Percentiles rank a stretch among this genome's conserved stretches.
Evolutionary conservation across 2,113 vertebrate species (phyloP).

Genomic region (Aythya baeri): DNA sequence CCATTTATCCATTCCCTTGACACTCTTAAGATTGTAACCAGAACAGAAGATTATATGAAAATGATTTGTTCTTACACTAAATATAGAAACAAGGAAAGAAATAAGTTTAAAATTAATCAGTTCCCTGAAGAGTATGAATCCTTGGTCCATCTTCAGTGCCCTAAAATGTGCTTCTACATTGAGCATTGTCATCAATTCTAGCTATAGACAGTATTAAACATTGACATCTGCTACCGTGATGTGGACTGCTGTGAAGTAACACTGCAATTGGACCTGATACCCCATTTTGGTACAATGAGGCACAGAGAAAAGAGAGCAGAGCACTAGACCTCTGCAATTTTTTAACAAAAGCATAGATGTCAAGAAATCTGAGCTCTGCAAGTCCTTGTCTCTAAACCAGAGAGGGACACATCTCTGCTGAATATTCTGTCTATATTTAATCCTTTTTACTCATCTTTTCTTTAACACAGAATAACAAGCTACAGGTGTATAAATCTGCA

Average conservation of each 20-base stretch:
- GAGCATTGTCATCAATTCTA: slow-evolving; percentile 40
- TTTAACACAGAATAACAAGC: not conserved
- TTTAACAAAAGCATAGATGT: not conserved
- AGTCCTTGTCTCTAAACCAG: not conserved
- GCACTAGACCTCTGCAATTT: not conserved
- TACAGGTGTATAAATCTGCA: not conserved
- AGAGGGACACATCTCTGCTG: not conserved
- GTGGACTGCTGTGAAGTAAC: not conserved
- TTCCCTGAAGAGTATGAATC: slow-evolving; percentile 44
- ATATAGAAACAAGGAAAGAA: slow-evolving; percentile 67
- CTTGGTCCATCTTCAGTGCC: slow-evolving; percentile 39
- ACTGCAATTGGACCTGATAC: not conserved
- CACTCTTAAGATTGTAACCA: slow-evolving; percentile 66
- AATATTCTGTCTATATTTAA: not conserved
- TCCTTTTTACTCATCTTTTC: not conserved
- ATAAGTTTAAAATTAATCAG: slow-evolving; percentile 66
- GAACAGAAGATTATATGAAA: slow-evolving; percentile 71
- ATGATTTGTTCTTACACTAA: slow-evolving; percentile 70
- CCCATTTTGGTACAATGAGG: not conserved
- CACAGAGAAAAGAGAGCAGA: not conserved
- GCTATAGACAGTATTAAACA: slow-evolving; percentile 1
- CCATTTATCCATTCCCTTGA: slow-evolving; percentile 70
- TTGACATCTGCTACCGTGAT: not conserved
- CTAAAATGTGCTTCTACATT: slow-evolving; percentile 28
- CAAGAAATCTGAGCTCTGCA: not conserved